These are phyloP conservation scores for Balanococcus diminutus DNA, from an alignment of 2,888 invertebrate species.

Conservation along the genomic window DNA sequence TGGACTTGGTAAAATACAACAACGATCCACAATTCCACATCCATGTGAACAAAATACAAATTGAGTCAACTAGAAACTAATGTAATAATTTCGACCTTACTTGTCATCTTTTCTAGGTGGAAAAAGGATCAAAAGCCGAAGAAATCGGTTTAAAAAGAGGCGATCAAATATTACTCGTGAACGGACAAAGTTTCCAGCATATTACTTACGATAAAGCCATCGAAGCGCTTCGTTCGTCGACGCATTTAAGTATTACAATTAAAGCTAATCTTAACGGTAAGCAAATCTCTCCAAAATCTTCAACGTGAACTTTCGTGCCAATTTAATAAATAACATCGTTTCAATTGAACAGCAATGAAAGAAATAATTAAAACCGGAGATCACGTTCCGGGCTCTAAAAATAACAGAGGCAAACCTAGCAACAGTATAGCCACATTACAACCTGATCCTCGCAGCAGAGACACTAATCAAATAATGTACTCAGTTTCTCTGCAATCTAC, in stretches of 20 bases:
- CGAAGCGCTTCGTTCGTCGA: constrained; percentile 90
- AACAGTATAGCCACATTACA: constrained; percentile 63
- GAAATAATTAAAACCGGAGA: constrained; percentile 78
- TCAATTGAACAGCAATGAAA: constrained; percentile 66
- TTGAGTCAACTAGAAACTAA: no score
- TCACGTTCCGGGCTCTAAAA: constrained; percentile 77
- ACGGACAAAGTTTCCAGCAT: constrained; percentile 94
- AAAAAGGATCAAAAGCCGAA: constrained; percentile 90
- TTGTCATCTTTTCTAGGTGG: constrained; percentile 69
- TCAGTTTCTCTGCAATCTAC: constrained; percentile 55
- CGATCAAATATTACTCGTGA: constrained; percentile 97
- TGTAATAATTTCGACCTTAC: no score
- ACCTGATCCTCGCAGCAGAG: constrained; percentile 65
- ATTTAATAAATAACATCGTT: not conserved
- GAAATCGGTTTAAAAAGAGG: constrained; percentile 95
- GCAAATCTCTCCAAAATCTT: constrained; percentile 15
- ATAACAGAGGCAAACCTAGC: constrained; percentile 63
- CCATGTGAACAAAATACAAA: no score
- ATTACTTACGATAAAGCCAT: constrained; percentile 89
- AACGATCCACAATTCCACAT: no score
- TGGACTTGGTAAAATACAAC: no score
- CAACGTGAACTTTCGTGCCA: not conserved
- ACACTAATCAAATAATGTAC: not conserved
- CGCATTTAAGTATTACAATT: constrained; percentile 94
- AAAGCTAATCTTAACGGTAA: constrained; percentile 91